Evolutionary conservation across 2,888 invertebrate species (phyloP), one percentile per base, ranked within the genome.

Genomic region (Leucophora obtusa): DNA sequence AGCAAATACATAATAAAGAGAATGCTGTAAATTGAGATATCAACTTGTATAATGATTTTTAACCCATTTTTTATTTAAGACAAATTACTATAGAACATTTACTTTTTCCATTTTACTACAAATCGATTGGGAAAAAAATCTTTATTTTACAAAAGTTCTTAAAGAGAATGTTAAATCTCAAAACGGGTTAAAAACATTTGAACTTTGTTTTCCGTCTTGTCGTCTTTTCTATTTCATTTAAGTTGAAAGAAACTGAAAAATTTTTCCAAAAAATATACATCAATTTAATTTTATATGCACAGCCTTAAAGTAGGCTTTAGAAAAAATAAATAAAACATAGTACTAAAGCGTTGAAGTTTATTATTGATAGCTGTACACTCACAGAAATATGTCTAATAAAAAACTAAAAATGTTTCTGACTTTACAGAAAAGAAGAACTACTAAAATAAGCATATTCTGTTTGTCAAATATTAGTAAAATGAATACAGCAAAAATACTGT

Each of bases 221-320:
- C 11, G 11, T 62, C 7, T 28, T 4, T 50, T 21, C 17, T 62
- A 62, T 50, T 47, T 28, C 4, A 50, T 11, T 28, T 28, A 6
- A 7, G 15, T 33, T 51, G 47, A 63, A 51, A 58, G 54, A 24
- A 24, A 33, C 14, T 63, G 33, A 65, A 65, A 65, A 18, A 35
- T 53, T 51, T 33, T 35, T 51, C 17, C 17, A 51, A 59, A 65
- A 17, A 11, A 35, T 51, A 47, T 51, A 51, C 28, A 24, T 15
- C 47, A 33, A 70, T 10, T 11, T 24, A 9, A 50, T 14, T 59
- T 50, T 50, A 47, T 59, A 6, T 28, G 18, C 28, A 9, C 53
- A 54, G 17, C 54, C 71, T 71, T 21, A 43, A 62, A 62, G 17
- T 54, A 28, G 18, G 38, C 47, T 71, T 47, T 21, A 21, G 1